Base-by-base conservation (phyloP, 2,888 invertebrate genomes). In the Drosophila meridiana region DNA sequence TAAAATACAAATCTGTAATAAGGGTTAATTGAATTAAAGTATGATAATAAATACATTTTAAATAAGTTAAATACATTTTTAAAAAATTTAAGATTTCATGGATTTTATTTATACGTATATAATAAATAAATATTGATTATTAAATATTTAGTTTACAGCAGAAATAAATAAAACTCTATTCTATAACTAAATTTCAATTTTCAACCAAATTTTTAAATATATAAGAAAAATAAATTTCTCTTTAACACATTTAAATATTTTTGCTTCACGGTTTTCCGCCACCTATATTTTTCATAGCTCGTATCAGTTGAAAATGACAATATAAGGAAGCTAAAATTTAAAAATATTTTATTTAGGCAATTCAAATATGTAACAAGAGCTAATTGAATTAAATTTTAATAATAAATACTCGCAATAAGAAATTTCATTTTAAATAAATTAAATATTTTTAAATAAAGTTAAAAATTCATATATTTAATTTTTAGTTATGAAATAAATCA, bases 311-410 rank as follows among this genome's bases (percentile, higher is more conserved):
- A 45, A 67, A 53, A 63, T 34, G 56, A 30, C 42, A 60, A 40
- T 40, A 14, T 52, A 34, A 67, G 87, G 73, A 76, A 72, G 86
- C 69, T 70, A 61, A 68, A 28, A 20, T 20, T 20, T 20, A 20
- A 20, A 20, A 20, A 20, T 20, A 20, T 20, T 20, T 20, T 20
- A 20, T 20, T 20, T 20, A 20, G 1, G 0, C 20, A 1, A 20
- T 20, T 14, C 0, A 14, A 14, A 14, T 40, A 40, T 40, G 4
- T 36, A 11, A 36, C 3, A 36, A 11, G 11, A 38, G 14, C 4
- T 13, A 13, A 38, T 14, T 38, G 13, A 40, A 40, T 8, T 5
- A 40, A 40, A 40, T 13, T 40, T 32, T 5, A 32, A 32, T 3
- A 32, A 40, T 14, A 42, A 43, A 14, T 14, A n/a, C 2, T 20